Base-by-base conservation (phyloP, 2,888 invertebrate species). In the Spodoptera littoralis region DNA sequence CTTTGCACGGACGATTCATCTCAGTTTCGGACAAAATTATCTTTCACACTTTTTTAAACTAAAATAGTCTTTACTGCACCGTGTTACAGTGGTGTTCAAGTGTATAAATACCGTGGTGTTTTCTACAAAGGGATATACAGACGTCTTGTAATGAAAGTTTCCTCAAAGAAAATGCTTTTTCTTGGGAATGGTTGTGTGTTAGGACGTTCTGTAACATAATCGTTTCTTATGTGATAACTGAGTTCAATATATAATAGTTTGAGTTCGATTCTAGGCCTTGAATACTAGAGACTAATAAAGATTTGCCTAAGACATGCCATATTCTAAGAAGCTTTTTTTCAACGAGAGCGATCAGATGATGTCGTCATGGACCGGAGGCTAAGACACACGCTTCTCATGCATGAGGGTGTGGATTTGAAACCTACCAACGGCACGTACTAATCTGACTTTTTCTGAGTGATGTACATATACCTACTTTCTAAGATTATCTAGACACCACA, bases 81-180 rank as follows among this genome's bases (percentile, higher is more conserved):
- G 9, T 0, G 0, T 11, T 64, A 70, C 53, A 41, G 60, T 62
- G 1, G 18, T 27, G 0, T 8, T 0, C 11, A 24, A 43, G 9
- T 51, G 73, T 22, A 24, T 2, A n/a, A 1, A 11, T 6, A 65
- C 50, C 13, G 5, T 67, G 43, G 73, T 60, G 44, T 61, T 61
- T 11, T 1, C 22, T 24, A 59, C 60, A 66, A 78, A 73, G 66
- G 72, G 61, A 68, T 54, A 58, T 47, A 57, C 18, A 27, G 36
- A 24, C 12, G 60, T 47, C 62, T 66, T 63, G 60, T 72, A 63
- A 77, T 78, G 73, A 66, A 64, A 65, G 65, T 70, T 63, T 63
- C 44, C 55, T 63, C 73, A 78, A 76, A 67, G 58, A 48, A 60
- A 62, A 61, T 57, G 58, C 11, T 61, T 66, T 46, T 54, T 65